These are phyloP conservation scores for Lysandra bellargus DNA, from an alignment of 2,888 invertebrate genomes.

Conservation along the genomic window DNA sequence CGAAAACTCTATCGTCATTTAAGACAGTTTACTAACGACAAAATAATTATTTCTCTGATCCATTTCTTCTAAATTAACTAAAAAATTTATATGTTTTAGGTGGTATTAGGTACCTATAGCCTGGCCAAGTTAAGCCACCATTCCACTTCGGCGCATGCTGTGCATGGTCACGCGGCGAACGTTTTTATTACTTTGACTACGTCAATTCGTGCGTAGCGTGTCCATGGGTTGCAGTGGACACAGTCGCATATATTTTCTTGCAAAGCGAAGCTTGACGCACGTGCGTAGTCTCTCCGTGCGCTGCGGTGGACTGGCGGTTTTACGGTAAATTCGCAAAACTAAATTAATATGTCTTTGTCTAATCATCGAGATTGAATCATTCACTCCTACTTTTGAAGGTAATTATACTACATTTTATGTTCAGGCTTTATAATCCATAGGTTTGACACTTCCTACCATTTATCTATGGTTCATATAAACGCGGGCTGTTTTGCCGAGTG, in stretches of 20 bases:
- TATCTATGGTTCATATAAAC: slow-evolving; percentile 69
- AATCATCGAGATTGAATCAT: too few relatives aligned
- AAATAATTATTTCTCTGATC: neutral
- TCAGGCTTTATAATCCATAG: neutral
- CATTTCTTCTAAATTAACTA: neutral
- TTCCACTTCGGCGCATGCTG: too few relatives aligned
- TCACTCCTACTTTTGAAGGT: neutral
- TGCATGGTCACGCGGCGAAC: too few relatives aligned
- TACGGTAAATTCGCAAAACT: neutral
- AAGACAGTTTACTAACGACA: neutral
- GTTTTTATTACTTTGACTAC: too few relatives aligned
- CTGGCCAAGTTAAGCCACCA: neutral
- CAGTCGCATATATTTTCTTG: too few relatives aligned
- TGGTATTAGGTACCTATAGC: neutral
- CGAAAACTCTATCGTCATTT: neutral
- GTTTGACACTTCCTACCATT: neutral
- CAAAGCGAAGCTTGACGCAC: too few relatives aligned
- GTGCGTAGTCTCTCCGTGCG: too few relatives aligned
- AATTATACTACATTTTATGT: neutral
- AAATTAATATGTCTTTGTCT: neutral
- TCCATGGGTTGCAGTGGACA: too few relatives aligned
- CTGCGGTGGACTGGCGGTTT: too few relatives aligned
- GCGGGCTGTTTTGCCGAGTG: slow-evolving; percentile 92
- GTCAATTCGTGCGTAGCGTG: too few relatives aligned
- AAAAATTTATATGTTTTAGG: neutral